A percentile compares a stretch with the other conserved stretches of the same genome.
Evolutionary conservation across 2,113 vertebrate species (phyloP).

Genomic region (Eupsittula cactorum): DNA sequence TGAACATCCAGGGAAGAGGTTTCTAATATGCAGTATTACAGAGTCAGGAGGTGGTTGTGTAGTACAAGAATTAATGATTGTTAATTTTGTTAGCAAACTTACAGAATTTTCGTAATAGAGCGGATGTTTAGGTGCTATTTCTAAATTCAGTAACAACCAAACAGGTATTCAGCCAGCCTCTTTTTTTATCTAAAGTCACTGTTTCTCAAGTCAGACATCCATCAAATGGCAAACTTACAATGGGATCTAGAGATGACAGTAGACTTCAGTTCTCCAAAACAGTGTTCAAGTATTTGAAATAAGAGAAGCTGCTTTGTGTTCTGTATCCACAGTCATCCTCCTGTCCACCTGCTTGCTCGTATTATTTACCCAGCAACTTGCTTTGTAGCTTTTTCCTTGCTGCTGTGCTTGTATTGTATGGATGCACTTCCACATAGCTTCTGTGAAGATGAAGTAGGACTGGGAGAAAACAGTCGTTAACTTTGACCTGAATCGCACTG

Average conservation of each 20-base stretch:
- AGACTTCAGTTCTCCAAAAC: not conserved
- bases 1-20: not conserved
- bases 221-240: not conserved
- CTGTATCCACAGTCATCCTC: not conserved
- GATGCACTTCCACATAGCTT: not conserved
- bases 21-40: not conserved
- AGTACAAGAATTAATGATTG: not conserved
- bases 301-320: not conserved
- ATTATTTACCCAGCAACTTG: not conserved
- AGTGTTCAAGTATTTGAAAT: not conserved
- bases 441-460: not conserved
- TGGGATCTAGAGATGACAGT: not conserved
- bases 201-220: not conserved
- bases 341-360: not conserved
- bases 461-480: not conserved
- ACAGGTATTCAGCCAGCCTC: not conserved
- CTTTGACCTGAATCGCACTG: not conserved
- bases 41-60: not conserved
- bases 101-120: not conserved
- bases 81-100: not conserved
- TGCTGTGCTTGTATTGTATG: not conserved
- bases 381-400: not conserved
- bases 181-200: not conserved
- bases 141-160: not conserved
- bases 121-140: not conserved